Evolutionary conservation across 2,888 invertebrate genomes (phyloP).

Genomic region (Diabrotica balteata): DNA sequence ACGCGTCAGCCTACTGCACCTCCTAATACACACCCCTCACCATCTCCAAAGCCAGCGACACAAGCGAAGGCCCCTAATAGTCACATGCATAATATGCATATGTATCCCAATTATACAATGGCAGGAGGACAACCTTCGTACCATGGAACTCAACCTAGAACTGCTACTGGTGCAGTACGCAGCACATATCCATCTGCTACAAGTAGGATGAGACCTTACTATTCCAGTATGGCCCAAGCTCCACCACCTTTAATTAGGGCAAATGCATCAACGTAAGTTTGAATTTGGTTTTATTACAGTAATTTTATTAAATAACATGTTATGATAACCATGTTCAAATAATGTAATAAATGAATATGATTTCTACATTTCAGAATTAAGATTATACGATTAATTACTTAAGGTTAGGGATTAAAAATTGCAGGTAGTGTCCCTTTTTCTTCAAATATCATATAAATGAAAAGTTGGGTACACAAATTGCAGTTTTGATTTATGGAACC

Average conservation of each 20-base stretch:
- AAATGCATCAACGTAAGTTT: constrained; percentile 56
- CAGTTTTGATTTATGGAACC: no score
- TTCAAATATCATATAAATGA: no score
- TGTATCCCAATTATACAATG: constrained; percentile 47
- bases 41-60: constrained; percentile 57
- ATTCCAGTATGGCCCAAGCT: constrained; percentile 54
- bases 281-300: constrained; percentile 5
- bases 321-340: neutral
- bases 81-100: constrained; percentile 53
- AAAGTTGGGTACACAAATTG: no score
- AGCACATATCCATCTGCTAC: constrained; percentile 56
- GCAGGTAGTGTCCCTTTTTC: no score
- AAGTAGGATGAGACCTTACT: constrained; percentile 54
- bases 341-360: no score
- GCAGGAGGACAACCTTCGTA: constrained; percentile 51
- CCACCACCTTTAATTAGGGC: constrained; percentile 65
- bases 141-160: constrained; percentile 47
- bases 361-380: no score
- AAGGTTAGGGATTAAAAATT: no score
- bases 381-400: no score
- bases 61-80: constrained; percentile 54
- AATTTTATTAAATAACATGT: neutral
- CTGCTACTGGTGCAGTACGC: constrained; percentile 51
- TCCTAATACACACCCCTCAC: constrained; percentile 64
- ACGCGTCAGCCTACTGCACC: constrained; percentile 79